Base-by-base conservation (phyloP, 2,888 invertebrate species). In the Dimorphilus gyrociliatus region DNA sequence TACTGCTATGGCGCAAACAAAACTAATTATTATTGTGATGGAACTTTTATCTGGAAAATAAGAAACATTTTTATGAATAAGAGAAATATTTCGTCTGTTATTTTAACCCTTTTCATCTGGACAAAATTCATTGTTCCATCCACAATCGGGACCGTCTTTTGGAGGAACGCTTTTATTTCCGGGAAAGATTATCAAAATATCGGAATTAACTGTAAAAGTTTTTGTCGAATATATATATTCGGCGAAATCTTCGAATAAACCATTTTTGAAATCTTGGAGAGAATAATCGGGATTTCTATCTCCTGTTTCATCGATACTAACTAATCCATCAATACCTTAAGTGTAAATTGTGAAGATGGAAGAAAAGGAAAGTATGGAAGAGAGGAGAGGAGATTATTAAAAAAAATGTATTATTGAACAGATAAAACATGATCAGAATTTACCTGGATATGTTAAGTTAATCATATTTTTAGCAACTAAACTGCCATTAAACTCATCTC, bases 41-140 rank as follows among this genome's bases (percentile, higher is more conserved):
- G n/a, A n/a, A n/a, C n/a, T n/a, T n/a, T n/a, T n/a, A n/a, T n/a
- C n/a, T n/a, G n/a, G n/a, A n/a, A n/a, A n/a, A n/a, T n/a, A n/a
- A n/a, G n/a, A n/a, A n/a, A n/a, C n/a, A n/a, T n/a, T n/a, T n/a
- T n/a, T n/a, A n/a, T n/a, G n/a, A n/a, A n/a, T n/a, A n/a, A n/a
- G n/a, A n/a, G n/a, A n/a, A n/a, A n/a, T n/a, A n/a, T n/a, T n/a
- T n/a, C n/a, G n/a, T n/a, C n/a, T n/a, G n/a, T n/a, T n/a, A n/a
- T n/a, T n/a, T n/a, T n/a, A n/a, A n/a, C n/a, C n/a, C n/a, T n/a
- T n/a, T n/a, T n/a, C n/a, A n/a, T 31, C 26, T 7, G 26, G 26
- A 17, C 26, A 26, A 10, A 26, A 16, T 26, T 31, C 25, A 12
- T 31, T 18, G 18, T 31, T 21, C 31, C 25, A 26, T 16, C 25